phyloP scores from a whole-genome alignment of 2,888 invertebrate species.

The Temnothorax ravouxi region DNA sequence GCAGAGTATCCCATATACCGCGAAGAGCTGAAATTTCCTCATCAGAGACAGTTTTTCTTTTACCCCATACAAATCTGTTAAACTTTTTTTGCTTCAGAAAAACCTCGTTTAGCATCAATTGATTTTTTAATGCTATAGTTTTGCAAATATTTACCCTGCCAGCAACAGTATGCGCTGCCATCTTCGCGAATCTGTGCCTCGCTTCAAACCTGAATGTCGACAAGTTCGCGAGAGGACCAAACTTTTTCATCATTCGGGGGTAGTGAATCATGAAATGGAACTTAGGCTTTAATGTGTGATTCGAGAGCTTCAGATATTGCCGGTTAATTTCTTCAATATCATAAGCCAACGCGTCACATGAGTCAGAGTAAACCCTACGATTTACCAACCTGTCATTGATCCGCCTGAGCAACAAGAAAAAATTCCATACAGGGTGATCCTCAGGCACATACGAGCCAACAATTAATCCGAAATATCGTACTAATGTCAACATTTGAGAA shows the following conservation, averaged over 20 bases:
- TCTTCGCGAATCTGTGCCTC: not conserved
- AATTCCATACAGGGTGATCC: not conserved
- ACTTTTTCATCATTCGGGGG: not conserved
- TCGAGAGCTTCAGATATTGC: not conserved
- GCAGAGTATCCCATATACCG: not conserved
- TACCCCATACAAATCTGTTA: not conserved
- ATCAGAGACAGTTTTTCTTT: not conserved
- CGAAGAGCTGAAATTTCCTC: not conserved
- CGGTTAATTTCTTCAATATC: not conserved
- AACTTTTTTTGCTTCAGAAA: not conserved
- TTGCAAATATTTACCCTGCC: slow-evolving; percentile 4
- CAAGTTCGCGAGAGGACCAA: not conserved
- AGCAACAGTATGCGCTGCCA: not conserved
- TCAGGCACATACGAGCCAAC: not conserved
- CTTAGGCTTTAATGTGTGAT: not conserved
- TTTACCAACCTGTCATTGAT: not conserved
- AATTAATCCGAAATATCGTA: not conserved
- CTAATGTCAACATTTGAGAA: not conserved
- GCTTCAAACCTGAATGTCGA: slow-evolving; percentile 3
- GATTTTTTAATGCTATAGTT: not conserved
- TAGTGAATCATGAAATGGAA: not conserved
- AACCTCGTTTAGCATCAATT: not conserved
- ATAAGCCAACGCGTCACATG: not conserved
- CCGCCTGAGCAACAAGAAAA: not conserved
- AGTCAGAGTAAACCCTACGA: not conserved